Evolutionary conservation across 2,888 invertebrate genomes (phyloP).

Genomic region (Calameuta filiformis): DNA sequence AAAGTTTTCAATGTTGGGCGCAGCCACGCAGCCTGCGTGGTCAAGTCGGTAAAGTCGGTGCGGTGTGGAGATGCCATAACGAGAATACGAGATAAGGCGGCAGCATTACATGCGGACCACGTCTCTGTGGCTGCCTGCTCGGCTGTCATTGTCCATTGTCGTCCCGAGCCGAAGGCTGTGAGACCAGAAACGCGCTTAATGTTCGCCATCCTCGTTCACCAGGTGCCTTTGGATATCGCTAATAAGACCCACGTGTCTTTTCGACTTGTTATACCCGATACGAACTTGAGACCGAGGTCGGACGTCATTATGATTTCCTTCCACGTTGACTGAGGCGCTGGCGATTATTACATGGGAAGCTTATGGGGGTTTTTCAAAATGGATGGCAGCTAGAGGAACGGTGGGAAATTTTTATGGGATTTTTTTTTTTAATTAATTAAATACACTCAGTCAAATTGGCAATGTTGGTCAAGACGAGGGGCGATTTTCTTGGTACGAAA

Average conservation of each 20-base stretch:
- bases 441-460: not conserved
- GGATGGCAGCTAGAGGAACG: too few relatives aligned
- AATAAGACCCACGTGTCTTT: not conserved
- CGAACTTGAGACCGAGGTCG: not conserved
- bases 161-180: not conserved
- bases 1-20: not conserved
- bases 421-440: not conserved
- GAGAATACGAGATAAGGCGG: slow-evolving; percentile 3
- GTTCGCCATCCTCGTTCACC: not conserved
- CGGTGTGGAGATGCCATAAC: slow-evolving; percentile 1
- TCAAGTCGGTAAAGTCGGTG: not conserved
- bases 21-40: not conserved
- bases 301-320: not conserved
- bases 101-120: slow-evolving; percentile 17
- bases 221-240: not conserved
- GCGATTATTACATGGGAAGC: not conserved
- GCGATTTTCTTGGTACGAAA: too few relatives aligned
- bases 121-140: slow-evolving; percentile 5
- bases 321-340: not conserved
- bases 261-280: not conserved
- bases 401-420: too few relatives aligned
- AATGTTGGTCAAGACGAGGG: not conserved
- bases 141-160: slow-evolving; percentile 18
- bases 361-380: not conserved
- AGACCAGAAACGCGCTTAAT: not conserved